Percentiles rank a stretch among this genome's conserved stretches.
phyloP scores from a whole-genome alignment of 2,797 vertebrate species.

The Threskiornis aethiopicus region DNA sequence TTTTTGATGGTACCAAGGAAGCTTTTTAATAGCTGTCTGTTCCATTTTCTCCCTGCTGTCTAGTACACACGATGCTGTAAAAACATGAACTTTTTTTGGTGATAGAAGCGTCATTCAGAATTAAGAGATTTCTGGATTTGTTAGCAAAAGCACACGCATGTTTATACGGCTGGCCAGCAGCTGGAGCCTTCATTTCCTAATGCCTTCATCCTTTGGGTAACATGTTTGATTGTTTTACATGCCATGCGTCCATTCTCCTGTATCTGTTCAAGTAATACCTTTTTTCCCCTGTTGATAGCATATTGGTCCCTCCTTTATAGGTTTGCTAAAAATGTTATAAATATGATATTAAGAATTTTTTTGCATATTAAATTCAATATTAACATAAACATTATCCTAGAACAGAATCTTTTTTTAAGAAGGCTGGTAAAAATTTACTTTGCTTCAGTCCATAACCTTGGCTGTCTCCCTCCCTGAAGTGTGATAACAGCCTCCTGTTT shows the following conservation, averaged over 20 bases:
- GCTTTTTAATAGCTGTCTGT: slow-evolving; percentile 33
- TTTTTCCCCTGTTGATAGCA: background rate
- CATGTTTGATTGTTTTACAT: background rate
- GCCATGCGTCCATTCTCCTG: background rate
- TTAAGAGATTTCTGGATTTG: background rate
- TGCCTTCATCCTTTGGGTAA: background rate
- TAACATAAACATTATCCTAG: background rate
- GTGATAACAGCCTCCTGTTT: background rate
- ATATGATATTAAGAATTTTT: background rate
- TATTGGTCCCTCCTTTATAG: background rate
- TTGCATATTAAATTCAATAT: background rate
- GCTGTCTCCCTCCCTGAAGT: background rate
- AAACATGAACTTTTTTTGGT: background rate
- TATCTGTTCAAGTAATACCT: background rate
- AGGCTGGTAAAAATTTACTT: background rate
- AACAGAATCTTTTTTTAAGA: background rate
- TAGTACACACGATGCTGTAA: background rate
- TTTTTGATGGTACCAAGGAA: slow-evolving; percentile 29
- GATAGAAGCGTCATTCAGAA: background rate
- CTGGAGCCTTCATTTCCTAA: background rate
- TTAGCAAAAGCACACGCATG: background rate
- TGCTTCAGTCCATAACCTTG: background rate
- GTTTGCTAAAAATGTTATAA: background rate
- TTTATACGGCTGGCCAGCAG: background rate
- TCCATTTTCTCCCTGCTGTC: background rate